Percentiles rank a stretch among this genome's conserved stretches.
phyloP scores from a whole-genome alignment of 2,888 invertebrate genomes.

The Eurytoma californica region DNA sequence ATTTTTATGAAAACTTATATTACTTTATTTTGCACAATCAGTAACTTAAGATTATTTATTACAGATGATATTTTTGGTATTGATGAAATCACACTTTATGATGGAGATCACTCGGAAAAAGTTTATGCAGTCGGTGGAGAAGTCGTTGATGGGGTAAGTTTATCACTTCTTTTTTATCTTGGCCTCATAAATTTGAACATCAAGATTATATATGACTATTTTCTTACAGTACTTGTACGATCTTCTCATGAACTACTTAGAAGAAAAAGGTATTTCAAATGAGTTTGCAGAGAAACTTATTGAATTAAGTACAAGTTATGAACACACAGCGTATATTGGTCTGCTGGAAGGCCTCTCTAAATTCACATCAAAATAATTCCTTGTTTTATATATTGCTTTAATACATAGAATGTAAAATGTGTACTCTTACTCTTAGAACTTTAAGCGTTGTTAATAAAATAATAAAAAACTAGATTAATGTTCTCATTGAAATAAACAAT shows the following conservation, averaged over 20 bases:
- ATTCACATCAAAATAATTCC: conserved; percentile 81
- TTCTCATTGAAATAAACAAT: neutral
- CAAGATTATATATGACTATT: conserved; percentile 27
- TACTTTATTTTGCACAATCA: conserved; percentile 74
- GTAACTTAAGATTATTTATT: conserved; percentile 67
- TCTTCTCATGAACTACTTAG: conserved; percentile 93
- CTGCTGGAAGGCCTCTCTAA: conserved; percentile 91
- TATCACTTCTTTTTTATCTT: conserved; percentile 28
- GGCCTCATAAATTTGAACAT: conserved; percentile 24
- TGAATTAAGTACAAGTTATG: conserved; percentile 92
- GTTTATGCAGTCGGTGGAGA: conserved; percentile 94
- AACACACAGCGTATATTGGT: conserved; percentile 93
- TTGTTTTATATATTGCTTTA: conserved; percentile 42
- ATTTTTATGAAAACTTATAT: conserved; percentile 54
- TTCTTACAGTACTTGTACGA: conserved; percentile 91
- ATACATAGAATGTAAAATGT: conserved; percentile 54
- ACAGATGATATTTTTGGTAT: conserved; percentile 93
- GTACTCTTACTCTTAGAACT: conserved; percentile 49
- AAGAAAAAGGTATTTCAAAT: conserved; percentile 96
- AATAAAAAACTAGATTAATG: conserved; percentile 15
- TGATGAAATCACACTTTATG: conserved; percentile 92
- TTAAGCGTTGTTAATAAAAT: conserved; percentile 56
- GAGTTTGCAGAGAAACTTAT: conserved; percentile 93
- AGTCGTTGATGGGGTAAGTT: conserved; percentile 93
- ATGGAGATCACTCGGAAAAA: conserved; percentile 91